Evolutionary conservation across 2,888 invertebrate genomes (phyloP).

Genomic region (Microctonus aethiopoides): DNA sequence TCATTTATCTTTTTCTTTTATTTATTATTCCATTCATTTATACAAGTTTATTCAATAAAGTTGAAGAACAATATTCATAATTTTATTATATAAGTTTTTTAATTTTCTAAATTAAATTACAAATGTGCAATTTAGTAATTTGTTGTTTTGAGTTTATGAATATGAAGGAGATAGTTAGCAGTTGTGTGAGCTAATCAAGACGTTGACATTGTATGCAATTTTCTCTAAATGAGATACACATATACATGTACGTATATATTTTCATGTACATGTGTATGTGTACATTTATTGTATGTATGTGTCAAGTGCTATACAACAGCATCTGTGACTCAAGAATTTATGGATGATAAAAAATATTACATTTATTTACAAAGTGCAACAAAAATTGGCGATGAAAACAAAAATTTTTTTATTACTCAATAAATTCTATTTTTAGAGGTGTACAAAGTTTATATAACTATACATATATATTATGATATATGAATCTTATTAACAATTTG

Average conservation of each 20-base stretch:
- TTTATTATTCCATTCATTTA: background rate
- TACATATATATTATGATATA: no score
- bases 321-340: conserved; percentile 2
- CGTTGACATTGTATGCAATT: conserved; percentile 26
- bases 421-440: no score
- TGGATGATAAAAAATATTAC: background rate
- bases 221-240: conserved; percentile 7
- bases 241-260: background rate
- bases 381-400: no score
- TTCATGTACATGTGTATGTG: no score
- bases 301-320: conserved; percentile 17
- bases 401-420: no score
- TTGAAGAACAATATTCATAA: no score
- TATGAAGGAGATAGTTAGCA: background rate
- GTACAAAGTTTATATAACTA: no score
- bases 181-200: conserved; percentile 21
- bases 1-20: background rate
- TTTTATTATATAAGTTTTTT: background rate
- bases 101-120: background rate
- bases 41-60: no score
- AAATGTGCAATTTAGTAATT: background rate
- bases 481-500: no score
- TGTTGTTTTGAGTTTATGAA: background rate
- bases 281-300: conserved; percentile 12
- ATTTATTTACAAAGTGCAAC: background rate